Evolutionary conservation across 2,888 invertebrate genomes (phyloP).

Genomic region (Aporophyla lueneburgensis): DNA sequence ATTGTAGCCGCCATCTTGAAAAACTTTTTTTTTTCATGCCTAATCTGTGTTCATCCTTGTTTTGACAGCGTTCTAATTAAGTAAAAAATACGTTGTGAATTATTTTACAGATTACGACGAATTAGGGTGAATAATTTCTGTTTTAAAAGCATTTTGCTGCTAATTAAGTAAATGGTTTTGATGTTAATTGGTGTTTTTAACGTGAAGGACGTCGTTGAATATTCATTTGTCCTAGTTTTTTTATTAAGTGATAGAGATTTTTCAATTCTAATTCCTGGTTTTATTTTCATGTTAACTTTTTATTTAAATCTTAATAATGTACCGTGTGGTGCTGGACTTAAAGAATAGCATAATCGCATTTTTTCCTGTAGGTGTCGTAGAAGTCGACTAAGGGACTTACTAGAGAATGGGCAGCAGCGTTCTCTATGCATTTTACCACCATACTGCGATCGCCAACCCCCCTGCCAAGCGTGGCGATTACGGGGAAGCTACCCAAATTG

Average conservation of each 20-base stretch:
- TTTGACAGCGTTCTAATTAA: conserved; percentile 72
- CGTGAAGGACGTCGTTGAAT: conserved; percentile 56
- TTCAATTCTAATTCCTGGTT: not conserved
- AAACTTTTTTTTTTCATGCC: conserved; percentile 78
- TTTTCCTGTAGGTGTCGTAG: no score
- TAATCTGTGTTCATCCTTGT: conserved; percentile 75
- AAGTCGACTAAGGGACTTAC: no score
- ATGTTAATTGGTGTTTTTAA: conserved; percentile 66
- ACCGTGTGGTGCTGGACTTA: no score
- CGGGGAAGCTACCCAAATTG: no score
- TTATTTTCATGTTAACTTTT: not conserved
- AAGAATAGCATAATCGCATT: no score
- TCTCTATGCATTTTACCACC: no score
- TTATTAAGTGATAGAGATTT: conserved; percentile 50
- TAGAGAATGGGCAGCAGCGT: no score
- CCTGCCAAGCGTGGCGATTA: no score
- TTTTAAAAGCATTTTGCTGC: conserved; percentile 56
- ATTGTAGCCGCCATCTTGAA: conserved; percentile 75
- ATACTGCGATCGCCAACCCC: no score
- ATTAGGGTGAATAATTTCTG: conserved; percentile 62
- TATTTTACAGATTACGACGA: conserved; percentile 55
- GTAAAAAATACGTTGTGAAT: conserved; percentile 66
- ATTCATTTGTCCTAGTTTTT: conserved; percentile 54
- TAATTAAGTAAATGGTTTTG: conserved; percentile 67
- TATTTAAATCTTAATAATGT: not conserved